Conservation (phyloP, 2,113 vertebrate genomes). For the Pandion haliaetus region DNA sequence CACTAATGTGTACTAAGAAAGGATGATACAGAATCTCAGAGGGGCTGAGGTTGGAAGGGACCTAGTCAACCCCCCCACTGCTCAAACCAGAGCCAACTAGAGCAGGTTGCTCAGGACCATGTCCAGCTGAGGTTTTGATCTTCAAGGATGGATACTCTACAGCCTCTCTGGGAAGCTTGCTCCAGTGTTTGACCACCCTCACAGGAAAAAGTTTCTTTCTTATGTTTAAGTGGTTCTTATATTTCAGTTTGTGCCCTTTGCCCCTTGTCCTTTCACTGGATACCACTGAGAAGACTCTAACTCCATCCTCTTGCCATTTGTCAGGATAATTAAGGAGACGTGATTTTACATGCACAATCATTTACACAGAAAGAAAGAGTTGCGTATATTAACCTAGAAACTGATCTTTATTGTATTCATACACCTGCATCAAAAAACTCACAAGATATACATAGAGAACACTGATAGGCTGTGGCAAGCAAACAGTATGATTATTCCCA, state of each 20-base stretch:
- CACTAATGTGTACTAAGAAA: neutral
- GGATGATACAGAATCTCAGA: neutral
- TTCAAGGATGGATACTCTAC: neutral
- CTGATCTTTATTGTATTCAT: neutral
- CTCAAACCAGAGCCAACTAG: neutral
- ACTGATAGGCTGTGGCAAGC: neutral
- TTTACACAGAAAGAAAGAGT: neutral
- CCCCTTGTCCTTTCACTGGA: neutral
- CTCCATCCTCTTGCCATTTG: neutral
- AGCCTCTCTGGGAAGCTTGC: neutral
- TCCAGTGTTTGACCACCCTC: neutral
- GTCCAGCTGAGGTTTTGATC: neutral
- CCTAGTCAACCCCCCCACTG: rapidly evolving
- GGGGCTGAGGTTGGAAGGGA: neutral
- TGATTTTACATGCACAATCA: neutral
- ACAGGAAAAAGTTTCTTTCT: neutral
- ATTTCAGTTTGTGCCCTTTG: neutral
- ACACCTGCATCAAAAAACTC: neutral
- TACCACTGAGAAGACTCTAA: neutral
- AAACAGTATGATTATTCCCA: neutral
- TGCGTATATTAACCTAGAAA: neutral
- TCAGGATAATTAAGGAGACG: neutral
- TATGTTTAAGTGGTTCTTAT: neutral
- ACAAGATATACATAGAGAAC: neutral
- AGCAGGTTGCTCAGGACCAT: neutral